Conservation (phyloP, 2,888 invertebrate species). For the Diarsia mendica region DNA sequence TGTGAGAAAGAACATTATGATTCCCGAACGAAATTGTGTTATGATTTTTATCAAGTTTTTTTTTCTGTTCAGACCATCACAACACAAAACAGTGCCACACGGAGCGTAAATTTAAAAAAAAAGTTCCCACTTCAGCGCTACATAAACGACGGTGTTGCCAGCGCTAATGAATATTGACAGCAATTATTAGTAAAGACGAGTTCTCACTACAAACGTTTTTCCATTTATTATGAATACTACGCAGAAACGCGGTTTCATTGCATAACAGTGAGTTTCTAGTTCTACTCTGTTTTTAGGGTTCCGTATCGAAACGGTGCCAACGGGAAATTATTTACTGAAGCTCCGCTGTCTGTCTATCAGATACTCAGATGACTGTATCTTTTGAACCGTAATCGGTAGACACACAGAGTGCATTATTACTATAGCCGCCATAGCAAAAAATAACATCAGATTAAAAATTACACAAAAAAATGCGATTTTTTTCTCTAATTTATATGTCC, state of each 20-base stretch:
- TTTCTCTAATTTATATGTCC: too few species aligned
- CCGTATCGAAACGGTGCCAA: background rate
- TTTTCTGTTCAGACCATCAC: background rate
- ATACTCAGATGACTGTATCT: background rate
- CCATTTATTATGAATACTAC: slow-evolving; percentile 46
- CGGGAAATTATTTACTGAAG: background rate
- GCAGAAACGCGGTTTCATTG: slow-evolving; percentile 43
- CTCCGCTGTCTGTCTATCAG: background rate
- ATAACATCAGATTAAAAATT: too few species aligned
- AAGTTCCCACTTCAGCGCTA: slow-evolving; percentile 52
- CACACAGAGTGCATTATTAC: too few species aligned
- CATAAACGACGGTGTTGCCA: slow-evolving; percentile 64
- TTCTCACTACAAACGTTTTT: slow-evolving; percentile 52
- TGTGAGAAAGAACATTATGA: too few species aligned
- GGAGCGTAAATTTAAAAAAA: slow-evolving; percentile 51
- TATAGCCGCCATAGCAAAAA: too few species aligned
- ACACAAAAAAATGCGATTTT: too few species aligned
- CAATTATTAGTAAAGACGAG: slow-evolving; percentile 54
- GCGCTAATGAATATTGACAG: slow-evolving; percentile 78
- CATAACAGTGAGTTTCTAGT: slow-evolving; percentile 34
- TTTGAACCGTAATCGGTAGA: slow-evolving; percentile 1
- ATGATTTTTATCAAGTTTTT: background rate
- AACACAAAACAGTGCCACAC: slow-evolving; percentile 44
- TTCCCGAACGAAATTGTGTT: background rate
- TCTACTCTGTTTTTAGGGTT: slow-evolving; percentile 16